Conservation (phyloP, 2,113 vertebrate genomes). For the Rhagologus leucostigma region DNA sequence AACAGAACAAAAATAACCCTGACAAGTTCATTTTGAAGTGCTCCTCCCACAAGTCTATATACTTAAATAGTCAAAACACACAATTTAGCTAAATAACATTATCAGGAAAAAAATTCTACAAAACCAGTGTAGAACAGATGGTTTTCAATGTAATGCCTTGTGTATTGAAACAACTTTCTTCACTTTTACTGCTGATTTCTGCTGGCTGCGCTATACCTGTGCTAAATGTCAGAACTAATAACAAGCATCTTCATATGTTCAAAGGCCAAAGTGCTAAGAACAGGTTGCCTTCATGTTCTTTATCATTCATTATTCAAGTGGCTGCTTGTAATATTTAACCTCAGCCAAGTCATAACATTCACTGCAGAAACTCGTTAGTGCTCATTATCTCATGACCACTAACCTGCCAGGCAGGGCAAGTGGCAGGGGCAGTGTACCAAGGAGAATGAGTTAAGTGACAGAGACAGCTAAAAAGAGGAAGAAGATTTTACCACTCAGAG, state of each 20-base stretch:
- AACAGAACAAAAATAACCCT: conserved; percentile 20
- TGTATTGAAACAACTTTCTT: not conserved
- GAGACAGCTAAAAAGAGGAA: not conserved
- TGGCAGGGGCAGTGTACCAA: not conserved
- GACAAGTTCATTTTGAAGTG: not conserved
- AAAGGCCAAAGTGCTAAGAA: not conserved
- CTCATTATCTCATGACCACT: not conserved
- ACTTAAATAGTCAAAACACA: not conserved
- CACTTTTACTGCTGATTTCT: not conserved
- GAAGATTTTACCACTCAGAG: not conserved
- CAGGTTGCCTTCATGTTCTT: not conserved
- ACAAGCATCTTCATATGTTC: not conserved
- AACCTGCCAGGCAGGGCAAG: not conserved
- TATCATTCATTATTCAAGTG: conserved; percentile 14
- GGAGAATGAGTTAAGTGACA: not conserved
- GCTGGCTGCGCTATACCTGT: not conserved
- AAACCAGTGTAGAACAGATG: not conserved
- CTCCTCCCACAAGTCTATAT: not conserved
- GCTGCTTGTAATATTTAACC: conserved; percentile 17
- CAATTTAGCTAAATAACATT: not conserved
- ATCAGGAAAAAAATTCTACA: not conserved
- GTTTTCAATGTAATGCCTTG: not conserved
- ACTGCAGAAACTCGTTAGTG: not conserved
- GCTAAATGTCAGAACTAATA: not conserved
- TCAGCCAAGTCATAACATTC: not conserved